Percentiles rank a stretch among this genome's conserved stretches.
Conservation (phyloP, 2,113 vertebrate species). For the Seriola dumerili region DNA sequence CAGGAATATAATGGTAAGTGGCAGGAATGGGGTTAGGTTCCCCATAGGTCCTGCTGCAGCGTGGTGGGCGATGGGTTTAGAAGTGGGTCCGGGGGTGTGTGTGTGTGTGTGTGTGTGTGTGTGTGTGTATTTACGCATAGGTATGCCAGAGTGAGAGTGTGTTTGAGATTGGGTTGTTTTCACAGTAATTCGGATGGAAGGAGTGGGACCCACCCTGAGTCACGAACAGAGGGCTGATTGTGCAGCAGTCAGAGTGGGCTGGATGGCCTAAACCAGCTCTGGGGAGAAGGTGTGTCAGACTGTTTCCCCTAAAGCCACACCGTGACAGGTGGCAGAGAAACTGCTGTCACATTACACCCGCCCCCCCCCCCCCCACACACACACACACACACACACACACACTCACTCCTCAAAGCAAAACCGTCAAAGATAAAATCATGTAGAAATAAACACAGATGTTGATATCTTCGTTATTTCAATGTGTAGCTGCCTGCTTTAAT, state of each 20-base stretch:
- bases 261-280: conserved; percentile 48
- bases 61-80: conserved; percentile 72
- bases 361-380: no score
- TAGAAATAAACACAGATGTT: conserved; percentile 54
- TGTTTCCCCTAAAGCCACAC: conserved; percentile 67
- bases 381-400: no score
- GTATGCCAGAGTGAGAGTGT: conserved; percentile 71
- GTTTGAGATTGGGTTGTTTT: conserved; percentile 84
- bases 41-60: conserved; percentile 71
- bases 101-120: conserved; percentile 35
- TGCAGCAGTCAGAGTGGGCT: conserved; percentile 71
- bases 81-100: conserved; percentile 65
- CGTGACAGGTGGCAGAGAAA: conserved; percentile 80
- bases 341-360: conserved; percentile 73
- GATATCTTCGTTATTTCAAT: conserved; percentile 27
- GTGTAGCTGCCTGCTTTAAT: conserved; percentile 21
- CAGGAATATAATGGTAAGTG: conserved; percentile 80
- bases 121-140: conserved; percentile 73
- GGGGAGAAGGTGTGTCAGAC: conserved; percentile 52
- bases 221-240: conserved; percentile 83
- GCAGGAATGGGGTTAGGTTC: conserved; percentile 79
- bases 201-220: conserved; percentile 79
- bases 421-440: conserved; percentile 24
- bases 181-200: conserved; percentile 77
- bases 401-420: conserved; percentile 39